Evolutionary conservation across 2,888 invertebrate species (phyloP).

Genomic region (Petrolisthes cinctipes): DNA sequence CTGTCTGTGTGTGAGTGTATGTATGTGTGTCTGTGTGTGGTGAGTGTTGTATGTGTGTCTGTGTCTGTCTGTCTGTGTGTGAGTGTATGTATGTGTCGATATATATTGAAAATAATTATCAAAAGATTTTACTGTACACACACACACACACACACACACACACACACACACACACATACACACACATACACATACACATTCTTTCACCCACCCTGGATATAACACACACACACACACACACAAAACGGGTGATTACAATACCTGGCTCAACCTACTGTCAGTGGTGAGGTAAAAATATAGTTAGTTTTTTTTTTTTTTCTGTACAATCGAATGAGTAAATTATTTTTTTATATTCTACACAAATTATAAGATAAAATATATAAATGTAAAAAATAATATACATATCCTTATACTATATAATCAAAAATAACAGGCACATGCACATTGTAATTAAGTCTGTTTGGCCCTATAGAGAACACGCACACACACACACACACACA

Average conservation of each 20-base stretch:
- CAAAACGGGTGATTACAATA: too few species aligned
- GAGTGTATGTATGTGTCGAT: too few species aligned
- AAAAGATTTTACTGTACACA: not conserved
- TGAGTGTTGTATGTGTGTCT: too few species aligned
- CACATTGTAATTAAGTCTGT: not conserved
- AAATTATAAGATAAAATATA: not conserved
- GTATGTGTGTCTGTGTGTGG: too few species aligned
- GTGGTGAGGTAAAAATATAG: too few species aligned
- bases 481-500: too few species aligned
- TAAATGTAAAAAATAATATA: not conserved
- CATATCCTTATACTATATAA: not conserved
- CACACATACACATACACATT: not conserved
- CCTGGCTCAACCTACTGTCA: too few species aligned
- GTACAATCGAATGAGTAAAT: not conserved
- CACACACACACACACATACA: not conserved
- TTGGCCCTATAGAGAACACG: not conserved
- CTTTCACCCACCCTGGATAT: too few species aligned
- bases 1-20: too few species aligned
- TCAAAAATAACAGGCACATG: conserved; percentile 53
- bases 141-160: not conserved
- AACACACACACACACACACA: too few species aligned
- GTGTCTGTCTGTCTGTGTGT: too few species aligned
- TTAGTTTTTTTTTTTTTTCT: not conserved
- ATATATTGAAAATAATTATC: too few species aligned
- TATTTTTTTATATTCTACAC: not conserved